phyloP scores from a whole-genome alignment of 2,888 invertebrate genomes.

The Lapara coniferarum region DNA sequence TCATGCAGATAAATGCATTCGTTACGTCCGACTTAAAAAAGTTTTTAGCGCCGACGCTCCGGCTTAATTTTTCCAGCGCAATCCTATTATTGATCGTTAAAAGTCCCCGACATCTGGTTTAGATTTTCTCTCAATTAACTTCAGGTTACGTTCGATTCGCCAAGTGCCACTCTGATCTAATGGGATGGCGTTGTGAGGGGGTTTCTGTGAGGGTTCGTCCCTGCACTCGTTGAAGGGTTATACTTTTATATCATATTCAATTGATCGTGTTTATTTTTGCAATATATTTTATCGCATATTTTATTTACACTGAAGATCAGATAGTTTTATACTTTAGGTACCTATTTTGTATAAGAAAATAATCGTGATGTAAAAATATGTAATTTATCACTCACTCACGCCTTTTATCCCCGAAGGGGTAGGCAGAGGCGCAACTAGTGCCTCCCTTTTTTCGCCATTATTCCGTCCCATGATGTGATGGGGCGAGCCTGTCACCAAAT shows the following conservation, averaged over 20 bases:
- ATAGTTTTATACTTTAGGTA: too few relatives aligned
- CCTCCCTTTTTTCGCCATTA: too few relatives aligned
- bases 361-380: too few relatives aligned
- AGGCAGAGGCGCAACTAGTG: too few relatives aligned
- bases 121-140: slow-evolving; percentile 73
- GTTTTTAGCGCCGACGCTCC: not conserved
- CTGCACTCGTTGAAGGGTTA: slow-evolving; percentile 53
- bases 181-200: slow-evolving; percentile 56
- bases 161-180: slow-evolving; percentile 69
- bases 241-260: slow-evolving; percentile 35
- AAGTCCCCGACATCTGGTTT: slow-evolving; percentile 53
- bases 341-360: too few relatives aligned
- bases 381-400: too few relatives aligned
- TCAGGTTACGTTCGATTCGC: slow-evolving; percentile 67
- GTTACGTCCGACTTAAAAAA: slow-evolving; percentile 2
- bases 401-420: too few relatives aligned
- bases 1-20: not conserved
- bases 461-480: too few relatives aligned
- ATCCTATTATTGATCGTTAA: slow-evolving; percentile 12
- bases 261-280: not conserved
- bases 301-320: not conserved
- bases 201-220: slow-evolving; percentile 43
- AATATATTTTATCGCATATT: not conserved
- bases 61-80: slow-evolving; percentile 4
- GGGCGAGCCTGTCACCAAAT: too few relatives aligned